Base-by-base conservation (phyloP, 2,888 invertebrate species). In the Xestobium rufovillosum region DNA sequence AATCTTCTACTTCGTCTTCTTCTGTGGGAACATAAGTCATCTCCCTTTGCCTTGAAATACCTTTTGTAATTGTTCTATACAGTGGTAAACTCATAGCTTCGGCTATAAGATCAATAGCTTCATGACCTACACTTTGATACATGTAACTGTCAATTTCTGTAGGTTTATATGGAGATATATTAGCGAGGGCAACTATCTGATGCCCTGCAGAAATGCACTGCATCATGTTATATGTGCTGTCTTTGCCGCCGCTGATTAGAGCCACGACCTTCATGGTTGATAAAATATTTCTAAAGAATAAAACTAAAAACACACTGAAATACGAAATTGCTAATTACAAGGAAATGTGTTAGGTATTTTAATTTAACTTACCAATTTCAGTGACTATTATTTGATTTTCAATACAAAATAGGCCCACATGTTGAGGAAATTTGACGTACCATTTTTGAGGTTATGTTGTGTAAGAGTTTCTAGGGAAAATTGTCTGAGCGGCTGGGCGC, bases 161-260 rank as follows among this genome's bases (percentile, higher is more conserved):
- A 78, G 78, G 81, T 65, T 72, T 80, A 63, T 75, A 75, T 44
- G 95, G 97, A 69, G 82, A 80, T 53, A 99, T 76, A 73, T 98
- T 97, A 50, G 95, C 97, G 60, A 99, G 71, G 25, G 95, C 97
- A 37, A 96, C 89, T 54, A 99, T 84, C 53, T 83, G 76, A 69
- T 98, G 97, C 34, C 96, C 96, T 61, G 92, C 89, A 51, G 85
- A 84, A 49, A 92, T 80, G 70, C 95, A 96, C 73, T 95, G 90
- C 84, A 97, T 84, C 86, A 98, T 87, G 66, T 96, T 97, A 72
- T 88, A 99, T 70, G 92, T 94, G 72, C 96, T 97, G 72, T 98
- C 98, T 71, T 99, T 99, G 53, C 98, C 98, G 53, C 98, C 98
- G 70, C 96, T 97, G 51, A 91, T 78, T 67, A 91, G 72, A 44